phyloP scores from a whole-genome alignment of 2,113 vertebrate genomes.

The Laticauda colubrina region DNA sequence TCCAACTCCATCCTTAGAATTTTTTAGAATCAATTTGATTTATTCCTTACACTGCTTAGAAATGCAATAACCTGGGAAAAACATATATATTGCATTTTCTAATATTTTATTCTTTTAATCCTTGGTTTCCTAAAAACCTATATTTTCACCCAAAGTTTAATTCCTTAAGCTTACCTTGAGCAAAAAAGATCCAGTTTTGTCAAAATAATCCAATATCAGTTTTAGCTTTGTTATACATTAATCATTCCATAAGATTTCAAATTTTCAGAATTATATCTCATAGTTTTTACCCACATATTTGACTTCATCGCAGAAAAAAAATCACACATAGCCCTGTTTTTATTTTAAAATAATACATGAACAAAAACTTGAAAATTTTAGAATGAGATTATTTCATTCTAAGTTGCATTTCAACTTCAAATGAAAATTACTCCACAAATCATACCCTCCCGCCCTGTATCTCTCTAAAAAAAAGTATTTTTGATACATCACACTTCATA shows the following conservation, averaged over 20 bases:
- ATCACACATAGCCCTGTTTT: neutral
- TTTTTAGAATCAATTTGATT: constrained; percentile 25
- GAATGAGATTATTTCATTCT: neutral
- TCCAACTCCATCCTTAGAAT: constrained; percentile 21
- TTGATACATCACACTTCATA: constrained; percentile 42
- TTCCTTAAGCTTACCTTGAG: constrained; percentile 48
- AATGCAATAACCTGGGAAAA: constrained; percentile 29
- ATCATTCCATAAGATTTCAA: constrained; percentile 11
- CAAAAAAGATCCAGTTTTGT: neutral
- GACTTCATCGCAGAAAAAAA: neutral
- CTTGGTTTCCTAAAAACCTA: neutral
- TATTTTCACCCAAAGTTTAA: neutral
- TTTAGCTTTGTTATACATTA: constrained; percentile 11
- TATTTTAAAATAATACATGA: neutral
- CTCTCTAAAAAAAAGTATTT: neutral
- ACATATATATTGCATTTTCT: constrained; percentile 17
- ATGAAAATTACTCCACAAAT: constrained; percentile 32
- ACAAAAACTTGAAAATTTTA: neutral
- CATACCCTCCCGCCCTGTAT: neutral
- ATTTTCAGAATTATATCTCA: constrained; percentile 7
- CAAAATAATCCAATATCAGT: constrained; percentile 20
- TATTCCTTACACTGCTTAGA: constrained; percentile 9
- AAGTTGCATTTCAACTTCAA: constrained; percentile 26
- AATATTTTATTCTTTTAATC: constrained; percentile 21
- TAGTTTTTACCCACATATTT: constrained; percentile 13